Percentiles rank a stretch among this genome's conserved stretches.
Conservation (phyloP, 2,888 invertebrate species). For the Zelleria hepariella region DNA sequence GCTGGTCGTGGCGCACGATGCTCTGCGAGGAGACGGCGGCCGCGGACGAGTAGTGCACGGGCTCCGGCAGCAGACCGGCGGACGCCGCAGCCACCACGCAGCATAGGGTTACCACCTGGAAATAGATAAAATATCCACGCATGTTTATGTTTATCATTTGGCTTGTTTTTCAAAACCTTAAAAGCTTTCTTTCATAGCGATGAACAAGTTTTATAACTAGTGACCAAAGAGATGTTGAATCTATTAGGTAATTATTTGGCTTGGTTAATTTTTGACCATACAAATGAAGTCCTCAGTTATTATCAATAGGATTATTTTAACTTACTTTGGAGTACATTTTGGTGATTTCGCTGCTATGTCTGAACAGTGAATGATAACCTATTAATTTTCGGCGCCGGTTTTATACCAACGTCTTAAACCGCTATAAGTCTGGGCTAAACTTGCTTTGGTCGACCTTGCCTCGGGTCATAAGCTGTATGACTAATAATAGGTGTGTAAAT, state of each 20-base stretch:
- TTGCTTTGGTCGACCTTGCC: not conserved
- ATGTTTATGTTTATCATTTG: no score
- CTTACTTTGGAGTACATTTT: conserved; percentile 52
- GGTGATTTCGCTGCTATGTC: conserved; percentile 24
- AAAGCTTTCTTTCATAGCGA: no score
- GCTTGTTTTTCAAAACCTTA: no score
- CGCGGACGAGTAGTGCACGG: conserved; percentile 8
- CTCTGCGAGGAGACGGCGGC: conserved; percentile 40
- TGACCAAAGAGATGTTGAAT: no score
- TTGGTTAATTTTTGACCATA: no score
- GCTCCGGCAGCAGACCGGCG: conserved; percentile 9
- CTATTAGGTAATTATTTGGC: no score
- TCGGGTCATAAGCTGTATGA: not conserved
- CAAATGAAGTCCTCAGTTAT: no score
- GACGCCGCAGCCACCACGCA: conserved; percentile 24
- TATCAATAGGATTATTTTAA: conserved; percentile 3
- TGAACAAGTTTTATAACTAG: no score
- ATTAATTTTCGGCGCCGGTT: conserved; percentile 3
- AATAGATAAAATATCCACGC: not conserved
- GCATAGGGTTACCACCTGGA: conserved; percentile 19
- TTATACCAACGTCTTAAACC: not conserved
- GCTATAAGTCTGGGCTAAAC: no score
- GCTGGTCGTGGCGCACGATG: conserved; percentile 34
- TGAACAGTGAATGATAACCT: conserved; percentile 24
- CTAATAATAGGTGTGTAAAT: not conserved